Conservation (phyloP, 2,797 vertebrate species). For the Ispidina lecontei region DNA sequence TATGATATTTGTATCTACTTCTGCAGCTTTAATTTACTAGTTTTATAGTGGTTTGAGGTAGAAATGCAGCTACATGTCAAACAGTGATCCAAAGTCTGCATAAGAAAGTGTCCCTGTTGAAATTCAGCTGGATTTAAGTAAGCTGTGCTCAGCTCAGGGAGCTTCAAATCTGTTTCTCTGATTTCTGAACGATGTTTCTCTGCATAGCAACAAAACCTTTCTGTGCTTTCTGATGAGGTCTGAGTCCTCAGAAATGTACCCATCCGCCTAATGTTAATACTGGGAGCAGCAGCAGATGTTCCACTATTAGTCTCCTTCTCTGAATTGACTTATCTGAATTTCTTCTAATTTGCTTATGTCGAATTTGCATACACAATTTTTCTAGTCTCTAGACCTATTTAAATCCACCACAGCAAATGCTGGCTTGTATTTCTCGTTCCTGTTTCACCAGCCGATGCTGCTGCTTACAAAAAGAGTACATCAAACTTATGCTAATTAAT, state of each 20-base stretch:
- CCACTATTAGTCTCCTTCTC: conserved; percentile 24
- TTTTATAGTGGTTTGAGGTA: background rate
- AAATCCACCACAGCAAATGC: background rate
- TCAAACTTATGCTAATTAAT: background rate
- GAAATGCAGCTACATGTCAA: background rate
- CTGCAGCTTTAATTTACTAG: background rate
- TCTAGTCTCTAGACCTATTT: background rate
- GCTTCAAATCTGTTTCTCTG: background rate
- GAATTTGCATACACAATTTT: conserved; percentile 3
- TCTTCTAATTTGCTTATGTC: conserved; percentile 42
- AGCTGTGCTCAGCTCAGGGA: background rate
- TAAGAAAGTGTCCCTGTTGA: fast-evolving
- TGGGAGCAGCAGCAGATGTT: conserved; percentile 51
- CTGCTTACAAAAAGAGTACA: background rate
- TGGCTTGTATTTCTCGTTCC: background rate
- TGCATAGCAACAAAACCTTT: conserved; percentile 45
- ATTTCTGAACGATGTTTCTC: background rate
- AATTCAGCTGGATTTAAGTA: background rate
- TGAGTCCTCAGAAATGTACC: conserved; percentile 23
- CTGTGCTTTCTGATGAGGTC: background rate
- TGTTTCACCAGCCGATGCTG: background rate
- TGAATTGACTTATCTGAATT: conserved; percentile 45
- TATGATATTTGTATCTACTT: background rate
- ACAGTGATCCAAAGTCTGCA: background rate
- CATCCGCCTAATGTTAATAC: background rate